These are phyloP conservation scores for Pangasius macronema DNA, from an alignment of 2,797 vertebrate species.

Conservation along the genomic window DNA sequence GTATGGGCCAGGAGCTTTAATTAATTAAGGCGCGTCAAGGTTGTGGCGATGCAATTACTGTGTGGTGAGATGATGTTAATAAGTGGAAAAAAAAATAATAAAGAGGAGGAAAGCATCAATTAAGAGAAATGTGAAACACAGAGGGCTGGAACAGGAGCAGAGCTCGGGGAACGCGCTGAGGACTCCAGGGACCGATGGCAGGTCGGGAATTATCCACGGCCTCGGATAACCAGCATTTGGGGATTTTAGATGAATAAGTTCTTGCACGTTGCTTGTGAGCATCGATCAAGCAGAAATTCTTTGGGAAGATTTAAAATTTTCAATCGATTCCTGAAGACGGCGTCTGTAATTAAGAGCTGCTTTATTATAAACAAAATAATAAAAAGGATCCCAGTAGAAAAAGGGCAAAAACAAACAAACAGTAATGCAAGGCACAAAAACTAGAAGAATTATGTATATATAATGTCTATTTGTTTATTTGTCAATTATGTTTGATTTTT, in stretches of 20 bases:
- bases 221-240: background rate
- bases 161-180: slow-evolving; percentile 8
- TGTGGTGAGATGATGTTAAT: slow-evolving; percentile 28
- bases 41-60: slow-evolving; percentile 36
- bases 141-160: background rate
- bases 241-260: background rate
- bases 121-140: slow-evolving; percentile 10
- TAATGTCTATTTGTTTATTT: background rate
- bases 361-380: background rate
- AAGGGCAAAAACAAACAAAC: background rate
- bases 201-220: slow-evolving; percentile 17
- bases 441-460: background rate
- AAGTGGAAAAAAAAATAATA: slow-evolving; percentile 11
- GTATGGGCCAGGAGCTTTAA: slow-evolving; percentile 31
- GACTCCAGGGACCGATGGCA: slow-evolving; percentile 14
- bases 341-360: background rate
- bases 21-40: slow-evolving; percentile 47
- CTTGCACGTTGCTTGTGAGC: too few relatives aligned
- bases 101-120: slow-evolving; percentile 35
- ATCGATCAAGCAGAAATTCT: background rate
- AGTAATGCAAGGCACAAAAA: background rate
- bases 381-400: too few relatives aligned
- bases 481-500: background rate
- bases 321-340: background rate
- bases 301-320: background rate